A percentile compares a stretch with the other conserved stretches of the same genome.
These are phyloP conservation scores for Thaleichthys pacificus DNA, from an alignment of 2,797 vertebrate genomes.

Conservation along the genomic window DNA sequence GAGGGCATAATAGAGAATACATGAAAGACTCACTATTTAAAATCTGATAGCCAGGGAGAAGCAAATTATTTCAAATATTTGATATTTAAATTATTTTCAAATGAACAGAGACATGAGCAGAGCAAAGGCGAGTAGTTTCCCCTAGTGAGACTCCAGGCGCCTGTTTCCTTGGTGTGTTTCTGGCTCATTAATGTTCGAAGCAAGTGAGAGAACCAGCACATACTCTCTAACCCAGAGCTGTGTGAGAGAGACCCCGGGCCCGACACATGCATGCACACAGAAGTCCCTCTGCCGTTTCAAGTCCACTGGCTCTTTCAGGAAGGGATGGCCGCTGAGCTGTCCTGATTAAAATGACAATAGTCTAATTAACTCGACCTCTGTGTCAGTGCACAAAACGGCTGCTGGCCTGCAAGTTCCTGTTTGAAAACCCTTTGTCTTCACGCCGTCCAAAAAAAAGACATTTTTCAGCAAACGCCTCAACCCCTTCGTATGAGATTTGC, in stretches of 20 bases:
- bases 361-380: conserved; percentile 83
- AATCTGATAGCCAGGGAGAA: conserved; percentile 72
- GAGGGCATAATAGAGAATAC: conserved; percentile 65
- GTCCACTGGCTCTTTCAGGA: conserved; percentile 70
- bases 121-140: conserved; percentile 68
- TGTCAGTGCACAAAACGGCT: conserved; percentile 70
- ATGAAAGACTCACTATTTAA: conserved; percentile 69
- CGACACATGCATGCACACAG: conserved; percentile 34
- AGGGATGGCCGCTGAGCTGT: conserved; percentile 70
- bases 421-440: conserved; percentile 75
- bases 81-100: conserved; percentile 81
- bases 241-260: conserved; percentile 61
- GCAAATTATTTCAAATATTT: conserved; percentile 77
- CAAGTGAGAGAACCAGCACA: conserved; percentile 67
- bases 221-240: conserved; percentile 59
- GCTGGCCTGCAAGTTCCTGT: conserved; percentile 67
- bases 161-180: conserved; percentile 73
- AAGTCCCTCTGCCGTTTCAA: conserved; percentile 59
- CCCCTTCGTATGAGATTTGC: conserved; percentile 68
- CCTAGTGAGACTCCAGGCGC: conserved; percentile 71
- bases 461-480: conserved; percentile 60
- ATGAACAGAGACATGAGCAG: conserved; percentile 74
- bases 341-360: conserved; percentile 84
- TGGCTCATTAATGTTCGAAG: conserved; percentile 75
- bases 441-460: conserved; percentile 62